A percentile compares a stretch with the other conserved stretches of the same genome.
These are phyloP conservation scores for Nomada goodeniana DNA, from an alignment of 2,888 invertebrate genomes.

Conservation along the genomic window DNA sequence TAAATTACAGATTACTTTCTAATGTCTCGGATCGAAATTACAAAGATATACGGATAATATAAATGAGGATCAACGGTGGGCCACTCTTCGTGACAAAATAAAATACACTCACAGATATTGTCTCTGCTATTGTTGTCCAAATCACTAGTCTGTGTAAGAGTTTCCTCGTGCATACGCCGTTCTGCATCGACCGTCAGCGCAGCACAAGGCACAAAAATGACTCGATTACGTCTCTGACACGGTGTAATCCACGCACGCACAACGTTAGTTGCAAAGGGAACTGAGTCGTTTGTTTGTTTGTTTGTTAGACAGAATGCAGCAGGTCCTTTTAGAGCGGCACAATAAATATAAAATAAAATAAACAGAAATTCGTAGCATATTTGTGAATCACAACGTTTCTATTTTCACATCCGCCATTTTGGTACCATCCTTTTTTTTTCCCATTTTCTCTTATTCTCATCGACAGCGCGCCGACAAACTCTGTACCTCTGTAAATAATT, in stretches of 20 bases:
- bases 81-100: constrained; percentile 50
- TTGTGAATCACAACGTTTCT: constrained; percentile 53
- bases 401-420: neutral
- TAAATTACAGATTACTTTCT: constrained; percentile 20
- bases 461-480: no score
- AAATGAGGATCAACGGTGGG: constrained; percentile 18
- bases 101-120: constrained; percentile 77
- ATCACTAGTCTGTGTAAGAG: constrained; percentile 79
- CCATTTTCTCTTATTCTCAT: no score
- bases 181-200: constrained; percentile 78
- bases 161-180: constrained; percentile 79
- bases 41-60: constrained; percentile 34
- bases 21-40: constrained; percentile 18
- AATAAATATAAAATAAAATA: constrained; percentile 60
- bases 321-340: constrained; percentile 64
- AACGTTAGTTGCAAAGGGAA: constrained; percentile 61
- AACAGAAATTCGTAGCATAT: constrained; percentile 53
- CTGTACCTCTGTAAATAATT: no score
- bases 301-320: constrained; percentile 61
- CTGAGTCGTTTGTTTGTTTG: constrained; percentile 38
- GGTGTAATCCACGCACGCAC: constrained; percentile 59
- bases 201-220: constrained; percentile 80
- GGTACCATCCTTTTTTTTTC: no score
- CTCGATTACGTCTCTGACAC: constrained; percentile 71
- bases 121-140: constrained; percentile 80